Evolutionary conservation across 2,797 vertebrate genomes (phyloP).

Genomic region (Melanotaenia parkinsoni): DNA sequence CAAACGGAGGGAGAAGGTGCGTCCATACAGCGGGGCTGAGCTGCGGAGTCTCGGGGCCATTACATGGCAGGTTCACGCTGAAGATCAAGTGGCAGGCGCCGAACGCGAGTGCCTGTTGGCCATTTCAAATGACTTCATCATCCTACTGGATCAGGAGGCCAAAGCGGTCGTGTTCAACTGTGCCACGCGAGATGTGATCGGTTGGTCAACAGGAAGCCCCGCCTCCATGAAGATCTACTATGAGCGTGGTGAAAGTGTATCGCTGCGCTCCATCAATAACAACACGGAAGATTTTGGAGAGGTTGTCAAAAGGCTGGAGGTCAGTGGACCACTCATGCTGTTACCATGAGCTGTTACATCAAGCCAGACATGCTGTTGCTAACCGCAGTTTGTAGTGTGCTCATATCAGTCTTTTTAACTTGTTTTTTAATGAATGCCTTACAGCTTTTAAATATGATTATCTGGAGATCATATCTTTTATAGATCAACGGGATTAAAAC

Average conservation of each 20-base stretch:
- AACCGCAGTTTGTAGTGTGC: constrained; percentile 23
- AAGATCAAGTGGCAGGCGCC: constrained; percentile 91
- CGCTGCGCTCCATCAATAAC: constrained; percentile 92
- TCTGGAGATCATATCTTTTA: not conserved
- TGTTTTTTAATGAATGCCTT: constrained; percentile 1
- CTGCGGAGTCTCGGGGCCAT: constrained; percentile 92
- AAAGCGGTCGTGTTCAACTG: constrained; percentile 95
- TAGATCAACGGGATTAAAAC: not conserved
- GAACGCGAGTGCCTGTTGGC: constrained; percentile 93
- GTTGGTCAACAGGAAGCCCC: constrained; percentile 93
- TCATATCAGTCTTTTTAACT: not conserved
- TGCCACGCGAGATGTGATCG: constrained; percentile 94
- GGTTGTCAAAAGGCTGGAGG: constrained; percentile 95
- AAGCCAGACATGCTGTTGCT: not conserved
- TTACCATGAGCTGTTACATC: constrained; percentile 15
- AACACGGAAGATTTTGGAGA: constrained; percentile 95
- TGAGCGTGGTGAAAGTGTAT: constrained; percentile 94
- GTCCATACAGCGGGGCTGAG: constrained; percentile 92
- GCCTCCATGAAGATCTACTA: constrained; percentile 95
- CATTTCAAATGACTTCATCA: constrained; percentile 93
- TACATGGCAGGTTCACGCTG: constrained; percentile 91
- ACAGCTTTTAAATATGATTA: not conserved
- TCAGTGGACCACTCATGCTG: constrained; percentile 77
- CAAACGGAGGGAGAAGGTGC: constrained; percentile 92
- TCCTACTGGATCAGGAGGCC: constrained; percentile 93